These are phyloP conservation scores for Maniola hyperantus DNA, from an alignment of 2,888 invertebrate genomes.

Conservation along the genomic window DNA sequence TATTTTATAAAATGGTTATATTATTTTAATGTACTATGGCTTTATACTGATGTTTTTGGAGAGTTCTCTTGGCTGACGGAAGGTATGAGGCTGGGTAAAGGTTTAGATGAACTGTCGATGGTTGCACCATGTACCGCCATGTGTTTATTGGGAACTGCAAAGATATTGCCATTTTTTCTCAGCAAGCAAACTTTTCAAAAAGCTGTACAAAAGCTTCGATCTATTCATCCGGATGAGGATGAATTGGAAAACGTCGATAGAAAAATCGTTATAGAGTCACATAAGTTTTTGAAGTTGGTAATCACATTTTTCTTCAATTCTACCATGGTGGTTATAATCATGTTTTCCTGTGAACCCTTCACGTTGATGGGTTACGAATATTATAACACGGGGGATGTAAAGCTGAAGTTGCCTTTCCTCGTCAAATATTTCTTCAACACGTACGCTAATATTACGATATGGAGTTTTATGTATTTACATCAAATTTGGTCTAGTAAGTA, in stretches of 20 bases:
- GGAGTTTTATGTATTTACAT: constrained; percentile 58
- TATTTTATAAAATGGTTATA: constrained; percentile 40
- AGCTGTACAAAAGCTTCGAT: constrained; percentile 50
- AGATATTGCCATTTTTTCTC: constrained; percentile 49
- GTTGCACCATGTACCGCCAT: constrained; percentile 58
- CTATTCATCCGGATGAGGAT: constrained; percentile 49
- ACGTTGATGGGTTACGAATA: constrained; percentile 52
- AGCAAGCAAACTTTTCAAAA: constrained; percentile 48
- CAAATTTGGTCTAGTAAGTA: constrained; percentile 61
- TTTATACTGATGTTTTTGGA: constrained; percentile 54
- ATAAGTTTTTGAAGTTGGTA: constrained; percentile 47
- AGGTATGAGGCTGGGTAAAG: constrained; percentile 50
- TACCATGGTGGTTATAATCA: constrained; percentile 45
- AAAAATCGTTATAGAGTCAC: constrained; percentile 48
- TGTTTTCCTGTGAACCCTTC: constrained; percentile 54
- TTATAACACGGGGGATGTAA: constrained; percentile 46
- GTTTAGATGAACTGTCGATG: constrained; percentile 56
- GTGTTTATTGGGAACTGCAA: constrained; percentile 54
- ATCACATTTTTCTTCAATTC: constrained; percentile 45
- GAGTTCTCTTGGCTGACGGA: constrained; percentile 58
- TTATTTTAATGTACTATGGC: constrained; percentile 51
- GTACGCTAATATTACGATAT: constrained; percentile 49
- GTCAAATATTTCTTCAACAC: constrained; percentile 61
- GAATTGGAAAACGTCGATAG: constrained; percentile 38
- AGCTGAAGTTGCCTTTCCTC: constrained; percentile 54